Conservation (phyloP, 2,888 invertebrate genomes). For the Macrophya annulata region DNA sequence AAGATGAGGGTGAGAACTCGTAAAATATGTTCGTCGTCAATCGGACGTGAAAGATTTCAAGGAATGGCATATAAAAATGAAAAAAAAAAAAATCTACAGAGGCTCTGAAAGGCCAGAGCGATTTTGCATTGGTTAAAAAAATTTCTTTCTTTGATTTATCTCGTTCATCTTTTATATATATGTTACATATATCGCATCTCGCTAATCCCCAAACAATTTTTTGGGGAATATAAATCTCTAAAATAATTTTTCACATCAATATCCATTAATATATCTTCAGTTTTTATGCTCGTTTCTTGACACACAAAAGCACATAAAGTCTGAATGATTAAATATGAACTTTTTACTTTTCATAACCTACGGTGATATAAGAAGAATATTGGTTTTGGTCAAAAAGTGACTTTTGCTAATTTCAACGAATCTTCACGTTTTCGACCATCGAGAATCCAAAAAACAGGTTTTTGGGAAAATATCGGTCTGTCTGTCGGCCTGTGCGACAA, state of each 20-base stretch:
- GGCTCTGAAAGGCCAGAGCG: neutral
- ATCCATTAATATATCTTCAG: neutral
- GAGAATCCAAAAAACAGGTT: too few species aligned
- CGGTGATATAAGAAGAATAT: too few species aligned
- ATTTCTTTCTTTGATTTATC: neutral
- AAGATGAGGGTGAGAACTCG: neutral
- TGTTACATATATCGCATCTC: neutral
- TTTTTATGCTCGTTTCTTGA: neutral
- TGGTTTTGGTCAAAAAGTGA: too few species aligned
- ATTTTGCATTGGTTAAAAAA: neutral
- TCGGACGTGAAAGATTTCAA: constrained; percentile 34
- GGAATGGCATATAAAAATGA: neutral
- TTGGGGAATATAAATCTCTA: neutral
- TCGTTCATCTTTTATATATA: too few species aligned
- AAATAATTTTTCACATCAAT: neutral
- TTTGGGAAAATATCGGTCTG: too few species aligned
- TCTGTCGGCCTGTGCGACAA: too few species aligned
- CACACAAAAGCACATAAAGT: neutral
- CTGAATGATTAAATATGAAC: neutral
- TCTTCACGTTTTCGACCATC: too few species aligned
- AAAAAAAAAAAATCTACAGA: neutral
- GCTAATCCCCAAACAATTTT: neutral
- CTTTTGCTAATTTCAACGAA: too few species aligned
- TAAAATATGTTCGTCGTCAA: constrained; percentile 26
- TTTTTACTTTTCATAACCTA: too few species aligned